Base-by-base conservation (phyloP, 2,797 vertebrate species). In the Semaprochilodus insignis region DNA sequence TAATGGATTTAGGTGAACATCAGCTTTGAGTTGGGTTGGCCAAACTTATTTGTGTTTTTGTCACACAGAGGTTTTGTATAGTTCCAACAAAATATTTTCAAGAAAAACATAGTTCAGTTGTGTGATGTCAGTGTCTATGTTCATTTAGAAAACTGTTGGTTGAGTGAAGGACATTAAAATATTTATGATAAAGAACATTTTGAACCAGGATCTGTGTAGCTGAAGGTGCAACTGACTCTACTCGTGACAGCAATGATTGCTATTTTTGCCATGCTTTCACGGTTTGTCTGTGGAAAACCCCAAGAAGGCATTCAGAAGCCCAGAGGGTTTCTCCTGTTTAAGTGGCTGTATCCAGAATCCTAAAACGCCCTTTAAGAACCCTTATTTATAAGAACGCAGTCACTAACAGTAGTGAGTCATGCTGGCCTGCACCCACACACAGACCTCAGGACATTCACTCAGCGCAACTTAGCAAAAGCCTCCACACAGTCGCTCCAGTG, bases 321-420 rank as follows among this genome's bases (percentile, higher is more conserved):
- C 77, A 74, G 31, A 74, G 55, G 73, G 52, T 34, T 59, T 40
- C 55, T 74, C 34, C 54, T 57, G 27, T 74, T 57, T 60, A 59
- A 74, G 23, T 74, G 54, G 11, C 54, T 74, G 27, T n/a, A 74
- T 21, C 31, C 31, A 59, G 73, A 60, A 23, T 54, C n/a, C 54
- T 19, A 80, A 54, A 76, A 57, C 59, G 75, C 69, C 73, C 82
- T 76, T 70, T 70, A 80, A 80, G 65, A 80, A 69, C 63, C 34
- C 54, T 74, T 78, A 78, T 79, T 83, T 79, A 71, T 78, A 74
- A 66, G 72, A 72, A 85, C 7, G 59, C 80, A 83, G 72, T 85
- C 66, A 85, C 71, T 84, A 85, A 84, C 34, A 86, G 80, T 77
- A 80, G 81, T 84, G 86, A 85, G 73, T 83, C 84, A 84, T 76